Percentiles rank a stretch among this genome's conserved stretches.
Conservation (phyloP, 37 sponge, comb jelly and placozoan species). For the Ephydatia muelleri region DNA sequence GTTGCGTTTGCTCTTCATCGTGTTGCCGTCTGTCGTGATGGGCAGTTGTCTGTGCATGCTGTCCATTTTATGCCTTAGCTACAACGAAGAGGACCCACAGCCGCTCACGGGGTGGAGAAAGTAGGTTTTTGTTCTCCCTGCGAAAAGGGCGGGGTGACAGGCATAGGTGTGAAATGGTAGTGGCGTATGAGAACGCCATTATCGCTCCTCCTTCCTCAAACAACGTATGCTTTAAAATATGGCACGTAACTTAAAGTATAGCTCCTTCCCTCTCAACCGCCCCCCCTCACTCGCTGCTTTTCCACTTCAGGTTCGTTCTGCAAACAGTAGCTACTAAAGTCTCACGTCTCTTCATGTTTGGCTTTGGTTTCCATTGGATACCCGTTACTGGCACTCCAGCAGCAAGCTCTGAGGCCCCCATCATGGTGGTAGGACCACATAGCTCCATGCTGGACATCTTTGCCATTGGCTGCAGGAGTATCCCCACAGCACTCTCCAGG, state of each 20-base stretch:
- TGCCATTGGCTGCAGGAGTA: background rate
- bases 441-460: slow-evolving; percentile 67
- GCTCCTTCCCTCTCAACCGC: too few relatives aligned
- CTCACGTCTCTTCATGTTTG: slow-evolving; percentile 43
- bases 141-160: background rate
- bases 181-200: too few relatives aligned
- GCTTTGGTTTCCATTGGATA: slow-evolving; percentile 71
- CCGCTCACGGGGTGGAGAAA: slow-evolving; percentile 44
- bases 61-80: slow-evolving; percentile 8
- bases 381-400: slow-evolving; percentile 23
- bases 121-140: slow-evolving; percentile 26
- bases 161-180: background rate
- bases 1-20: slow-evolving; percentile 35
- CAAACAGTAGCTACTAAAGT: slow-evolving; percentile 7
- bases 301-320: slow-evolving; percentile 22
- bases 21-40: slow-evolving; percentile 14
- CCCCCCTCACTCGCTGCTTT: too few relatives aligned
- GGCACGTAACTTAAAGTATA: too few relatives aligned
- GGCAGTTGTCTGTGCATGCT: slow-evolving; percentile 3
- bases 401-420: slow-evolving; percentile 41
- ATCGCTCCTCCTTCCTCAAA: too few relatives aligned
- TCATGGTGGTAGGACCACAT: slow-evolving; percentile 66
- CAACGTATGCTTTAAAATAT: too few relatives aligned
- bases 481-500: slow-evolving; percentile 49
- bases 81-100: slow-evolving; percentile 28